Evolutionary conservation across 2,797 vertebrate genomes (phyloP), one percentile per base, ranked within the genome.

Genomic region (Gambelia wislizenii): DNA sequence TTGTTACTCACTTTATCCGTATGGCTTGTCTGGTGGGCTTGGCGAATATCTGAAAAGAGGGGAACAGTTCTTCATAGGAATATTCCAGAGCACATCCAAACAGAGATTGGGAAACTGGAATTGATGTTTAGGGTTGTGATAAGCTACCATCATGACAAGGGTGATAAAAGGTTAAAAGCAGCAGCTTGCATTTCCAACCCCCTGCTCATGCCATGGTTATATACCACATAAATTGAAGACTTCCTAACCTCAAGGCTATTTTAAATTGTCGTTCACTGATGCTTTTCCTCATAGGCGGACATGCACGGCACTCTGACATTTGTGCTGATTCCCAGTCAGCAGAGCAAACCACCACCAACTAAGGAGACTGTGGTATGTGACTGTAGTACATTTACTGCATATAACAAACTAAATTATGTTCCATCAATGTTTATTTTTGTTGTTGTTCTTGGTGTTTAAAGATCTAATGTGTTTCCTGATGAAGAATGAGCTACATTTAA

Each of bases 231-330:
- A 44, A 25, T 3, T 22, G 42, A 10, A 49, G 67, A 72, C 1
- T 36, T 47, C 25, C 76, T 86, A 30, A 77, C 22, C 44, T 69
- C 42, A 74, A 79, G 18, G 64, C 9, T 3, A 52, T 75, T 75
- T 47, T 70, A 89, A 84, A 64, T 67, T 90, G 0, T 70, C 84
- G n/a, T 91, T 85, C 81, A 69, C 13, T 44, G 33, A 44, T 96
- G 0, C 93, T 93, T 92, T 95, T 91, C 74, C 16, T 95, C 95
- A 76, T 96, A 99, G 99, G 98, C 98, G 88, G 99, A 99, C 93
- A 99, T 99, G 99, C 99, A 99, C 16, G 99, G 99, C 88, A 98
- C 98, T 59, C 96, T 99, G 96, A 99, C 98, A 89, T 99, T 99
- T 86, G 97, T 99, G 80, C 97, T 99, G 92, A 99, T 99, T 95